Conservation (phyloP, 2,888 invertebrate species). For the Nemapogon koenigi region DNA sequence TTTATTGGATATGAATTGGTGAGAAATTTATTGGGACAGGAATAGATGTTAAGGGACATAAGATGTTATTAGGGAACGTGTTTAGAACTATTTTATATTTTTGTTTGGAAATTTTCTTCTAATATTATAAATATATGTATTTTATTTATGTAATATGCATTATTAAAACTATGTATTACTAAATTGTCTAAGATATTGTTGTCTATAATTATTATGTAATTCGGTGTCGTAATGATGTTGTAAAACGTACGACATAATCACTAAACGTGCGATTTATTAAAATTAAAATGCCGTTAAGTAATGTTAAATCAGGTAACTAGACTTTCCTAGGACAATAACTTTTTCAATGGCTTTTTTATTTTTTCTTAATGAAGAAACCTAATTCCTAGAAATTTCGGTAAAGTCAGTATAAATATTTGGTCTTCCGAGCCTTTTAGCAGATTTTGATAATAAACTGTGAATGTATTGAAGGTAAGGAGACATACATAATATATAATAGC, state of each 20-base stretch:
- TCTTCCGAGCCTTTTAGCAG: constrained; percentile 3
- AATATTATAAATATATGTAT: neutral
- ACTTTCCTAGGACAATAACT: constrained; percentile 60
- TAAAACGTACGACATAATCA: too few relatives aligned
- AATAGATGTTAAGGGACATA: constrained; percentile 23
- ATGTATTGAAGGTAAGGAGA: too few relatives aligned
- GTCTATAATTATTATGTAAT: too few relatives aligned
- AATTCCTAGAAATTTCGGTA: neutral
- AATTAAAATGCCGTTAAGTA: too few relatives aligned
- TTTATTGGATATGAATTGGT: neutral
- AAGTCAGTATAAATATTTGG: neutral
- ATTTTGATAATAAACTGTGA: too few relatives aligned
- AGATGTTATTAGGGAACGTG: constrained; percentile 15
- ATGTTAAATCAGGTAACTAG: too few relatives aligned
- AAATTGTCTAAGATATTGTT: too few relatives aligned
- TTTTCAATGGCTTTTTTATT: constrained; percentile 39
- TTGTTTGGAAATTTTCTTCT: neutral
- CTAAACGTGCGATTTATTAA: too few relatives aligned
- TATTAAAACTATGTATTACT: neutral
- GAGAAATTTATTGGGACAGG: constrained; percentile 27
- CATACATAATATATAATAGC: too few relatives aligned
- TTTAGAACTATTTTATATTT: neutral
- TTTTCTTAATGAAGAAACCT: constrained; percentile 22
- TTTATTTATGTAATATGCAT: neutral
- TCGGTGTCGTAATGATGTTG: too few relatives aligned